Percentiles rank a stretch among this genome's conserved stretches.
These are phyloP conservation scores for Apocheima hispidaria DNA, from an alignment of 2,888 invertebrate genomes.

Conservation along the genomic window DNA sequence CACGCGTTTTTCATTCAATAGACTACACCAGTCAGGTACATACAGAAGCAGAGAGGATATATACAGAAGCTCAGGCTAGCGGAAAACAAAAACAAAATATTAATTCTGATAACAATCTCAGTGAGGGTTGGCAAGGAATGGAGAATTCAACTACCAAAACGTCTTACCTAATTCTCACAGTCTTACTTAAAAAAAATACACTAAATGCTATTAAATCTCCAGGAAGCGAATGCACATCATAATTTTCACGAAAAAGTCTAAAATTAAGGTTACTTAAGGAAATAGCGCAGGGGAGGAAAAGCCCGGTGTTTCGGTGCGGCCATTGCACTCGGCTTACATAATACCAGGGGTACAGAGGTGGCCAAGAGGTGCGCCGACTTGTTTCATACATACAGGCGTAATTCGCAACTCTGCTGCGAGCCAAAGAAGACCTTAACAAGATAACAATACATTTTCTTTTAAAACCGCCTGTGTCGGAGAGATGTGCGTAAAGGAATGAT, in stretches of 20 bases:
- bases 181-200: constrained; percentile 54
- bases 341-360: constrained; percentile 81
- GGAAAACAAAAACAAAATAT: too few relatives aligned
- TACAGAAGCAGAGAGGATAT: too few relatives aligned
- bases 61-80: too few relatives aligned
- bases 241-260: constrained; percentile 56
- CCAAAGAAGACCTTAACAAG: constrained; percentile 62
- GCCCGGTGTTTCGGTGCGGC: constrained; percentile 74
- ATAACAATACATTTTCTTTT: constrained; percentile 63
- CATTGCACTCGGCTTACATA: constrained; percentile 84
- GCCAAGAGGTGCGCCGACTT: constrained; percentile 69
- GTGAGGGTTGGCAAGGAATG: too few relatives aligned
- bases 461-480: constrained; percentile 52
- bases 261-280: constrained; percentile 64
- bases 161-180: constrained; percentile 40
- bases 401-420: constrained; percentile 49
- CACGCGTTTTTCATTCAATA: too few relatives aligned
- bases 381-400: constrained; percentile 52
- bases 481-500: constrained; percentile 72
- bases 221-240: constrained; percentile 56
- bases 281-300: constrained; percentile 64
- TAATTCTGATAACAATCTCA: too few relatives aligned
- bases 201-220: constrained; percentile 39
- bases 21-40: constrained; percentile 3
- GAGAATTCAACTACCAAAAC: too few relatives aligned